Conservation (phyloP, 2,888 invertebrate genomes). For the Dynastes maya region DNA sequence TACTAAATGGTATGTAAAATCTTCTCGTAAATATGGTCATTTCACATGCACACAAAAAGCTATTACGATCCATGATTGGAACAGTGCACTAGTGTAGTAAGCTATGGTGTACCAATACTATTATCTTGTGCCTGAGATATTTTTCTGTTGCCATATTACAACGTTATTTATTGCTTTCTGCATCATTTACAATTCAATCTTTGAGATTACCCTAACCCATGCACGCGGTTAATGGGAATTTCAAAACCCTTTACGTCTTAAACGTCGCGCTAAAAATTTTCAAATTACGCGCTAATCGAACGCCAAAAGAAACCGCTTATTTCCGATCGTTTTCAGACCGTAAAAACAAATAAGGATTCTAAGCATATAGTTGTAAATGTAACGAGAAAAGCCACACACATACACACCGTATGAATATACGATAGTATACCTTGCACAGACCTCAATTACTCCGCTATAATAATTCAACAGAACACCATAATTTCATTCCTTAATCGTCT, state of each 20-base stretch:
- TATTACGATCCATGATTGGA: too few species aligned
- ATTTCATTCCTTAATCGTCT: conserved; percentile 30
- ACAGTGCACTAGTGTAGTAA: too few species aligned
- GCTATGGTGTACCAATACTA: too few species aligned
- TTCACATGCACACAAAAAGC: too few species aligned
- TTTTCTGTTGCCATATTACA: too few species aligned
- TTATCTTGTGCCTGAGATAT: too few species aligned
- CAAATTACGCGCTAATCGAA: conserved; percentile 2
- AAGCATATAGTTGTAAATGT: conserved; percentile 14
- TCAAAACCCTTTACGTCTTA: background rate
- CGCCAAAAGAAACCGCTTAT: conserved; percentile 11
- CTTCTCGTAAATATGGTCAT: too few species aligned
- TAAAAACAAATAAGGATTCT: conserved; percentile 36
- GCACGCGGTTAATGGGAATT: background rate
- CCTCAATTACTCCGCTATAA: conserved; percentile 23
- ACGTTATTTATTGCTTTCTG: too few species aligned
- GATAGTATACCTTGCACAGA: background rate
- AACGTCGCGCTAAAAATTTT: background rate
- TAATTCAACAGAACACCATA: conserved; percentile 21
- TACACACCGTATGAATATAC: background rate
- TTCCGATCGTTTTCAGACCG: conserved; percentile 20
- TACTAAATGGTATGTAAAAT: too few species aligned
- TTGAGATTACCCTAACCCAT: background rate
- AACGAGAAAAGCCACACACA: conserved; percentile 25
- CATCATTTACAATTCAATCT: too few species aligned